Evolutionary conservation across 64 coral and sea anemone genomes (phyloP), one percentile per base, ranked within the genome.

Genomic region (Porites australiensis): DNA sequence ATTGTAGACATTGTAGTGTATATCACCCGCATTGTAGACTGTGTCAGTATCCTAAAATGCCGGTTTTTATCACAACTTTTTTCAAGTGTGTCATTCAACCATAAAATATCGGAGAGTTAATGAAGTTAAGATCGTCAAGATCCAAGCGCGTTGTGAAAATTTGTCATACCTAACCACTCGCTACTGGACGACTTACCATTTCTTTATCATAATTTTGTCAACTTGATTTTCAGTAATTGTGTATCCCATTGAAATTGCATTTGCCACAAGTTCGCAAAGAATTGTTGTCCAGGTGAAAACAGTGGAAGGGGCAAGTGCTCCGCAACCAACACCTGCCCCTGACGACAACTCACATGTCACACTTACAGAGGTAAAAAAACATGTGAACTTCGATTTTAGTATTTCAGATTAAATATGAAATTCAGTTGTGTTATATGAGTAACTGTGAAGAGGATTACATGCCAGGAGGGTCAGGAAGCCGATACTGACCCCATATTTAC

Each of bases 221-320:
- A 87, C 83, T 87, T 87, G 57, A 87, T 87, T 87, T 87, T 64
- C 83, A 87, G 83, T 87, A 66, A 87, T 66, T 87, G 83, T 87
- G 83, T 87, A 87, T 87, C 83, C 83, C 71, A 87, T 72, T 87
- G 83, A 87, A 87, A 87, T 87, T 72, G 83, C 83, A 87, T 87
- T 87, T 87, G 83, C 64, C 83, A 72, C 83, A 64, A 87, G 72
- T 72, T 87, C 83, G 66, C 83, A 72, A 72, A 87, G 83, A 87
- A 87, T 87, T 87, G 83, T 87, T 71, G 83, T 87, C 72, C 83
- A 87, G 65, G 83, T 87, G 62, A 87, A 87, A 87, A 87, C 65
- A 87, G 83, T 87, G 64, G 83, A 87, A 19, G 83, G 83, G 83
- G 83, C 22, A 87, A 49, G 72, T 87, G 83, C 83, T 87, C 45